phyloP scores from a whole-genome alignment of 2,797 vertebrate species.

The Periparus ater region DNA sequence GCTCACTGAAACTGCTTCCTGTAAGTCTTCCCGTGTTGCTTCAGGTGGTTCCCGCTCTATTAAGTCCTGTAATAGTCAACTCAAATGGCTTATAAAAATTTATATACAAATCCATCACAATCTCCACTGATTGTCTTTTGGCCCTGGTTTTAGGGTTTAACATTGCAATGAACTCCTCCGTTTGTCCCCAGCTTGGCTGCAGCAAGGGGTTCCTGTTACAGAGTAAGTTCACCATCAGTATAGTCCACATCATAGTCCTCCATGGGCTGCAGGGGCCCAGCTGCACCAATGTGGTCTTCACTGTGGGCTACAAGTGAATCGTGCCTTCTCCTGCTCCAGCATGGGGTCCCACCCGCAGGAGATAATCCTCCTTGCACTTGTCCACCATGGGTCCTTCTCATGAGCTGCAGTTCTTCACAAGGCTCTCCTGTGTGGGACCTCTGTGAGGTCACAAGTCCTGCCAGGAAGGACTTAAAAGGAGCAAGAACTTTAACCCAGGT shows the following conservation, averaged over 20 bases:
- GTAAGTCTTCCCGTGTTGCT: background rate
- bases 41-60: background rate
- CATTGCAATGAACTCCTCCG: background rate
- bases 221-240: background rate
- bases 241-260: background rate
- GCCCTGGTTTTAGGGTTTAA: background rate
- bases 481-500: background rate
- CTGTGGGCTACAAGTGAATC: accelerated
- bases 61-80: background rate
- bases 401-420: background rate
- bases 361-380: background rate
- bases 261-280: background rate
- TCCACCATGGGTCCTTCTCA: background rate
- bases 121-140: background rate
- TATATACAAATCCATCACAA: background rate
- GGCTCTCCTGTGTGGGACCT: background rate
- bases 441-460: background rate
- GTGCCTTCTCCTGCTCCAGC: background rate
- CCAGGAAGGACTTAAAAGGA: background rate
- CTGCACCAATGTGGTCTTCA: background rate
- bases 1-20: background rate
- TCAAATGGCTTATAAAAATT: background rate
- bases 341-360: accelerated
- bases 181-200: background rate
- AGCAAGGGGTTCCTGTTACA: background rate